Conservation (phyloP, 1,140 invertebrate species). For the Hypothenemus hampei region DNA sequence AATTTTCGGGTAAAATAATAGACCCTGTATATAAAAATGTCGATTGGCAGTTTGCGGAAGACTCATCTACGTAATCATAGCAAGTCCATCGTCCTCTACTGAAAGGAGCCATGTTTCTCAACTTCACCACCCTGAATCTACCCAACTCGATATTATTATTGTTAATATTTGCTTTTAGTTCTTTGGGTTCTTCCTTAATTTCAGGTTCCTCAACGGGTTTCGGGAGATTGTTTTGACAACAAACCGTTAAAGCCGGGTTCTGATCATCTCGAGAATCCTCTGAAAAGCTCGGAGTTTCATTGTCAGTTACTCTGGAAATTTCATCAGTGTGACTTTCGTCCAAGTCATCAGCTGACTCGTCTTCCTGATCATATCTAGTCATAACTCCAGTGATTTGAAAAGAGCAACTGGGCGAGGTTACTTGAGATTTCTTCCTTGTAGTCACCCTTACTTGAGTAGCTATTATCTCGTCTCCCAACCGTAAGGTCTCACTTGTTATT, state of each 20-base stretch:
- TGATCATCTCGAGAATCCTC: conserved; percentile 48
- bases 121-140: conserved; percentile 93
- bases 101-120: conserved; percentile 91
- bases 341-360: conserved; percentile 88
- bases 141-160: conserved; percentile 14
- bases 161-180: conserved; percentile 39
- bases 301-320: conserved; percentile 75
- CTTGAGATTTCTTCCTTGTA: conserved; percentile 49
- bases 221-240: conserved; percentile 15
- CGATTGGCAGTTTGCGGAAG: conserved; percentile 24
- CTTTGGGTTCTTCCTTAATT: conserved; percentile 6
- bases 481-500: conserved; percentile 71
- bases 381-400: conserved; percentile 88
- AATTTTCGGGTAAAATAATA: conserved; percentile 24
- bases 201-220: conserved; percentile 1
- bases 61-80: conserved; percentile 89
- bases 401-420: conserved; percentile 66
- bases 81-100: conserved; percentile 91
- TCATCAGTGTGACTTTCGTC: conserved; percentile 91
- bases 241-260: conserved; percentile 3
- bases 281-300: conserved; percentile 79
- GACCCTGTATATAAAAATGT: conserved; percentile 28
- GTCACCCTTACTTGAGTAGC: conserved; percentile 16
- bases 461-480: conserved; percentile 55
- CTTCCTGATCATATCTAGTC: conserved; percentile 68